Evolutionary conservation across 2,888 invertebrate genomes (phyloP).

Genomic region (Eilema depressum): DNA sequence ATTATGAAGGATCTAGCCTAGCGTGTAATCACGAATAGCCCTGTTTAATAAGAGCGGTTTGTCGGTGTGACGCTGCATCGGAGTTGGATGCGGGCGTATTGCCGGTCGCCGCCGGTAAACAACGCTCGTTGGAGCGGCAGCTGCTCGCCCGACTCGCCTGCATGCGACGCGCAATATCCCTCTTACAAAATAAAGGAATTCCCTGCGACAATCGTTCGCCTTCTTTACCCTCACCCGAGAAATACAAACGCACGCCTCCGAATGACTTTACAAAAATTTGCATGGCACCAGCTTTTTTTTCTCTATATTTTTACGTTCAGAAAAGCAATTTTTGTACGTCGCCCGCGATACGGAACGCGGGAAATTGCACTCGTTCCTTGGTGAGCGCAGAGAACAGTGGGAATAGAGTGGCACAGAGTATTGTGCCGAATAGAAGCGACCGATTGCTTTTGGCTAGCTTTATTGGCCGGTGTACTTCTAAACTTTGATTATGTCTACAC

Average conservation of each 20-base stretch:
- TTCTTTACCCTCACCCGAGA: constrained; percentile 82
- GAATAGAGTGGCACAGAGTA: constrained; percentile 75
- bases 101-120: constrained; percentile 75
- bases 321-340: constrained; percentile 87
- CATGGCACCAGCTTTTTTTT: constrained; percentile 78
- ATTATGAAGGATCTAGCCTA: constrained; percentile 34
- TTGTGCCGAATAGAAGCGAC: constrained; percentile 71
- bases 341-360: constrained; percentile 80
- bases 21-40: constrained; percentile 49
- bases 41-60: constrained; percentile 68
- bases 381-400: constrained; percentile 74
- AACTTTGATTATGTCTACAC: constrained; percentile 50
- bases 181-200: constrained; percentile 84
- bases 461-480: constrained; percentile 73
- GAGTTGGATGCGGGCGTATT: constrained; percentile 70
- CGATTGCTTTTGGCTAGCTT: constrained; percentile 76
- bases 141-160: constrained; percentile 73
- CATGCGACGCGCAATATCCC: constrained; percentile 86
- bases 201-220: constrained; percentile 84
- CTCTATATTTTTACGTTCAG: constrained; percentile 81
- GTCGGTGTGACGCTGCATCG: constrained; percentile 62
- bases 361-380: constrained; percentile 83
- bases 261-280: constrained; percentile 87
- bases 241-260: constrained; percentile 86
- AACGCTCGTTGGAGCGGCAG: constrained; percentile 72